A percentile compares a stretch with the other conserved stretches of the same genome.
Conservation (phyloP, 2,888 invertebrate genomes). For the Agonum fuliginosum region DNA sequence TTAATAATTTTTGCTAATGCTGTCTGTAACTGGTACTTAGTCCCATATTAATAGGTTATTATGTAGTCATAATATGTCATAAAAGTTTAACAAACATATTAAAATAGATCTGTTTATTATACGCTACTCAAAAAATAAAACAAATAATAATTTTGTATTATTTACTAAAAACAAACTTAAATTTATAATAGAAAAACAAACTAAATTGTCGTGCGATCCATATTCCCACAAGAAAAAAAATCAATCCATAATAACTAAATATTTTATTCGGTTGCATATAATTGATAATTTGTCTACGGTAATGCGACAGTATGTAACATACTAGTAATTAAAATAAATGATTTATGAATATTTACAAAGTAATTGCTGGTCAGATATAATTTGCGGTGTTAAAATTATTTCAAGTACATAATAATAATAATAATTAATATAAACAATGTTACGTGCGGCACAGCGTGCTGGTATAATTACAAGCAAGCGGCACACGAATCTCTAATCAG, state of each 20-base stretch:
- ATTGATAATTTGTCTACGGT: slow-evolving; percentile 44
- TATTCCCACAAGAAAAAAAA: background rate
- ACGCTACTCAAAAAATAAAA: no score
- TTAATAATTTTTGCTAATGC: no score
- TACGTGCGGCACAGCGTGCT: slow-evolving; percentile 12
- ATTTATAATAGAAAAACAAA: no score
- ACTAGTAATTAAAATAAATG: slow-evolving; percentile 56
- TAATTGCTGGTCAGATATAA: slow-evolving; percentile 50
- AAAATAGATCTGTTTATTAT: no score
- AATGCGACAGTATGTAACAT: slow-evolving; percentile 48
- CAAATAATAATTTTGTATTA: no score
- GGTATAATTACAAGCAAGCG: slow-evolving; percentile 21
- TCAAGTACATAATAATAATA: slow-evolving; percentile 54
- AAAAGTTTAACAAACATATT: no score
- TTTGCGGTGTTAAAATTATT: slow-evolving; percentile 55
- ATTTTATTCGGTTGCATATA: slow-evolving; percentile 9
- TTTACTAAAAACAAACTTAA: no score
- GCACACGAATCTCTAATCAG: slow-evolving; percentile 12
- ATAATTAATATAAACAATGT: slow-evolving; percentile 51
- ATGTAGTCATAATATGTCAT: no score
- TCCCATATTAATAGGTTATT: no score
- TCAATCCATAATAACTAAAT: background rate
- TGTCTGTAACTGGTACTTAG: no score
- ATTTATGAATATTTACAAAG: slow-evolving; percentile 51
- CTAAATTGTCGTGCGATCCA: background rate